A percentile compares a stretch with the other conserved stretches of the same genome.
phyloP scores from a whole-genome alignment of 2,113 vertebrate species.

The Zapornia atra region DNA sequence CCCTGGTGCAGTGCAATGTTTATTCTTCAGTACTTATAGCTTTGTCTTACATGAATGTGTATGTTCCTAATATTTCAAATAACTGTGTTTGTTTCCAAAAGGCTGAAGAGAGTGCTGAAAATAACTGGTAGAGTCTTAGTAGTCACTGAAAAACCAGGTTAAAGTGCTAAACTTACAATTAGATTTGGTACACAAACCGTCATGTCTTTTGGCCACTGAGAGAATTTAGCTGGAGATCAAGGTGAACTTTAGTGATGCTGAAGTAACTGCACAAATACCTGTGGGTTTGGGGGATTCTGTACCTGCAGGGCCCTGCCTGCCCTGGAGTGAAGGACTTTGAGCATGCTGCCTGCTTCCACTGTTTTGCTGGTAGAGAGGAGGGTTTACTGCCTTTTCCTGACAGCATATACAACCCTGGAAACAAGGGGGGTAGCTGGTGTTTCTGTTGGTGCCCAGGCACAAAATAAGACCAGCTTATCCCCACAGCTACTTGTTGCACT shows the following conservation, averaged over 20 bases:
- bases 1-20: too few species aligned
- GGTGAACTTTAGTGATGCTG: not conserved
- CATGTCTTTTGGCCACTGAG: not conserved
- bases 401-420: not conserved
- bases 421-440: not conserved
- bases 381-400: not conserved
- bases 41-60: not conserved
- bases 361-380: not conserved
- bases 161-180: not conserved
- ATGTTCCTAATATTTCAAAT: not conserved
- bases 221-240: not conserved
- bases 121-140: not conserved
- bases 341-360: not conserved
- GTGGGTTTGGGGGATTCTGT: not conserved
- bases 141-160: not conserved
- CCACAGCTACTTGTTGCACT: not conserved
- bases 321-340: not conserved
- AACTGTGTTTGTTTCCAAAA: not conserved
- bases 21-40: not conserved
- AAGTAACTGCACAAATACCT: not conserved
- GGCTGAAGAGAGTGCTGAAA: not conserved
- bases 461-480: not conserved
- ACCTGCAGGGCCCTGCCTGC: not conserved
- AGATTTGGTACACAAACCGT: not conserved
- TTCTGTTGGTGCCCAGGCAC: not conserved